Evolutionary conservation across 2,797 vertebrate genomes (phyloP), one percentile per base, ranked within the genome.

Genomic region (Decapterus maruadsi): DNA sequence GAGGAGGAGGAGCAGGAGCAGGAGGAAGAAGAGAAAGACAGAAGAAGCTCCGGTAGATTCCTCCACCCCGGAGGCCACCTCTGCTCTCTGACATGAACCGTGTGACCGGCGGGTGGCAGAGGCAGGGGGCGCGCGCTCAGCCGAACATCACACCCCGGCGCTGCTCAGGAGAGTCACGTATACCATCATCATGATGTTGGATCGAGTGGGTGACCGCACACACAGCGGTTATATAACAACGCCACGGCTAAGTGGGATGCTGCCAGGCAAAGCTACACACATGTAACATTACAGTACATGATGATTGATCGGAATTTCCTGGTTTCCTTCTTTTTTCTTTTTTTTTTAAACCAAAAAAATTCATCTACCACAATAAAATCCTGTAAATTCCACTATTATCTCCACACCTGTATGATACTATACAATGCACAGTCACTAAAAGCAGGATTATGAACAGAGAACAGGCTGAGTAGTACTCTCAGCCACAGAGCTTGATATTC

Each of bases 141-240:
- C 11, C 50, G 40, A 43, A 68, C 80, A 11, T n/a, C n/a, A 26
- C 6, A 38, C 42, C 42, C 51, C 51, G 77, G 65, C 60, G 9
- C n/a, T n/a, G n/a, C n/a, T n/a, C n/a, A n/a, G n/a, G n/a, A n/a
- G 26, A 31, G 90, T 90, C 91, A 91, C 89, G 89, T 86, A 26
- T 26, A 26, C 26, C 26, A 26, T 71, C 78, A 75, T 51, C 68
- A 76, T 29, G 63, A 65, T 36, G 38, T 40, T 40, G 63, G 57
- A 64, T 8, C 57, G 53, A 50, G 68, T 42, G 60, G 56, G 66
- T 50, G 81, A 51, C 34, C 29, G 56, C 62, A 76, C 67, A 26
- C 31, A 34, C 31, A 56, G 65, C 22, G 9, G 53, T 93, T 94
- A 91, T 61, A 55, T 91, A 92, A 92, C 68, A 26, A 26, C 26